Evolutionary conservation across 2,113 vertebrate species (phyloP).

Genomic region (Paralichthys olivaceus): DNA sequence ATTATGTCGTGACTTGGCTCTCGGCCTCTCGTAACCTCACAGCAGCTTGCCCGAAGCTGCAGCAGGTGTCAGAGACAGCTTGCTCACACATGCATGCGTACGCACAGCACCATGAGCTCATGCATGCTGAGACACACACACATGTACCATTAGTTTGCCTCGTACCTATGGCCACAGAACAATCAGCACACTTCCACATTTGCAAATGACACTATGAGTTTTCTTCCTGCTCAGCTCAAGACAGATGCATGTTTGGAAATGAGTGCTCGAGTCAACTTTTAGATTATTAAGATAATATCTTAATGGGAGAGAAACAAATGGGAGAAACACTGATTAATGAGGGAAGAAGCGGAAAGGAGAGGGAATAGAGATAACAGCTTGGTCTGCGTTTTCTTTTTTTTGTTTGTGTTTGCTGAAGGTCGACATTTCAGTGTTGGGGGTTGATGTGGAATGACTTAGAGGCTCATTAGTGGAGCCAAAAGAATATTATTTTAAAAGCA

Average conservation of each 20-base stretch:
- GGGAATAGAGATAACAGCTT: conserved; percentile 24
- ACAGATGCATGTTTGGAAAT: neutral
- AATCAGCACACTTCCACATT: conserved; percentile 8
- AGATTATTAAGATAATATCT: conserved; percentile 64
- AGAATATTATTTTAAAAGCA: conserved; percentile 54
- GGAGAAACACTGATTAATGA: conserved; percentile 40
- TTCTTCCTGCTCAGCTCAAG: neutral
- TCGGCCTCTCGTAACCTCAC: conserved; percentile 24
- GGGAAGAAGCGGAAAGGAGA: conserved; percentile 16
- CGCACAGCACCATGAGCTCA: conserved; percentile 40
- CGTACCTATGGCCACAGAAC: conserved; percentile 10
- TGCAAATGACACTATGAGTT: neutral
- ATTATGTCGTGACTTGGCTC: conserved; percentile 22
- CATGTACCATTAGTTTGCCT: neutral
- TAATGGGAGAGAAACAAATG: neutral
- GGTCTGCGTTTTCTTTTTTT: neutral
- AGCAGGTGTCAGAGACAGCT: conserved; percentile 71
- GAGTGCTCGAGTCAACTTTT: conserved; percentile 20
- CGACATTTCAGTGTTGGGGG: conserved; percentile 26
- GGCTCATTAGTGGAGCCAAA: conserved; percentile 27
- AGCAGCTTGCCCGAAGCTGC: conserved; percentile 46
- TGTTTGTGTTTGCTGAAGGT: conserved; percentile 2
- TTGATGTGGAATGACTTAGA: conserved; percentile 17
- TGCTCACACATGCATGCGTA: conserved; percentile 53
- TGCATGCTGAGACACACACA: neutral